phyloP scores from a whole-genome alignment of 2,888 invertebrate species.

The Drosophila maculinotata region DNA sequence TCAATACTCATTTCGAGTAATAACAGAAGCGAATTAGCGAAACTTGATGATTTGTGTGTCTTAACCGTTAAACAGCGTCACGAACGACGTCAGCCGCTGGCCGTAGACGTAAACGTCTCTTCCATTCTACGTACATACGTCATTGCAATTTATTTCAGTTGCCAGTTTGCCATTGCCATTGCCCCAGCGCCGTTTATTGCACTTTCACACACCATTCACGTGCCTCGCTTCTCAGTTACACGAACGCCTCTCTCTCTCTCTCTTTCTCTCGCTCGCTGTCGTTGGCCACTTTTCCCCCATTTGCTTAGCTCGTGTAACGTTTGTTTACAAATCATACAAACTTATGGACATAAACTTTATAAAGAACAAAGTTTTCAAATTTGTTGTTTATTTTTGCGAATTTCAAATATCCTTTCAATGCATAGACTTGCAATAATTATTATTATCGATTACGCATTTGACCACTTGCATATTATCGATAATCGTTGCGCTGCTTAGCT shows the following conservation, averaged over 20 bases:
- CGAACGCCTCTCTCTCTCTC: slow-evolving; percentile 6
- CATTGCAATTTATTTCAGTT: slow-evolving; percentile 73
- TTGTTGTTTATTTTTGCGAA: not conserved
- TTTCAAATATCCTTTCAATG: slow-evolving; percentile 17
- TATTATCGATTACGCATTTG: slow-evolving; percentile 26
- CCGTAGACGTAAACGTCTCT: slow-evolving; percentile 39
- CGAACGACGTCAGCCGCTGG: slow-evolving; percentile 67
- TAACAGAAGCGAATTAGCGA: no score
- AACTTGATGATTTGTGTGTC: not conserved
- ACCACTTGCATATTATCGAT: slow-evolving; percentile 37
- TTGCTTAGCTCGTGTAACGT: slow-evolving; percentile 32
- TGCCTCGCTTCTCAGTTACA: slow-evolving; percentile 55
- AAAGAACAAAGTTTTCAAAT: not conserved
- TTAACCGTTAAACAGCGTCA: slow-evolving; percentile 54
- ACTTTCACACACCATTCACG: slow-evolving; percentile 78
- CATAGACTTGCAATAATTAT: not conserved
- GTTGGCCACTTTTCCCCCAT: not conserved
- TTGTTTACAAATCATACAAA: slow-evolving; percentile 59
- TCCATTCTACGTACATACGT: slow-evolving; percentile 60
- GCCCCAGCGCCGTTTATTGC: slow-evolving; percentile 70
- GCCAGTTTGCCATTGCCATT: slow-evolving; percentile 34
- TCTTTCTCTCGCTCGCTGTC: slow-evolving; percentile 3
- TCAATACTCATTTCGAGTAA: not conserved
- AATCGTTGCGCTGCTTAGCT: slow-evolving; percentile 7
- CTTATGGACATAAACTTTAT: no score